Base-by-base conservation (phyloP, 2,113 vertebrate species). In the Melanotaenia duboulayi region DNA sequence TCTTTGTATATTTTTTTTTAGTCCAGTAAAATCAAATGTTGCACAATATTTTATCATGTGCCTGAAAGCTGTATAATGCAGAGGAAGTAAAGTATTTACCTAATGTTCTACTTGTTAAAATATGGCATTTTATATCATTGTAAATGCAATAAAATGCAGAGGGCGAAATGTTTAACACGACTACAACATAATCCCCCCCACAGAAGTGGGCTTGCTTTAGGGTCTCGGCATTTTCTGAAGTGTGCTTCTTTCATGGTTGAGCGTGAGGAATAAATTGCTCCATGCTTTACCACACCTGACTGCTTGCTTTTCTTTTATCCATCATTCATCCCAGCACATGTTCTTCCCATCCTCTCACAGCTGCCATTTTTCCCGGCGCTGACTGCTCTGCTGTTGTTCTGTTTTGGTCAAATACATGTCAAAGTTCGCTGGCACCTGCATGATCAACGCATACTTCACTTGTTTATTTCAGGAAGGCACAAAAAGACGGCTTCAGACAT, bases 391-490 rank as follows among this genome's bases (percentile, higher is more conserved):
- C 50, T 59, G 17, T 2, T 54, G 20, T 48, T 42, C 25, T 50
- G 11, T 52, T 32, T 4, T 22, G 52, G 17, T 78, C 35, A 37
- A 52, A 61, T 61, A 37, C 17, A 13, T 48, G 12, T 77, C 55
- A 23, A 48, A 28, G 1, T 55, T 58, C 22, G 52, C 52, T 24
- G 14, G 19, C 71, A 63, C 24, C 35, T 76, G 22, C 72, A 72
- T 85, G 57, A 81, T 44, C 63, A 24, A 65, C 75, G 54, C 73
- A 82, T 61, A 35, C 74, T 89, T 19, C 78, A 79, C 86, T 84
- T 90, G 44, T 90, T 94, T 92, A 73, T 92, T 93, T 90, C 84
- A 98, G 97, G 96, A 71, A 95, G 95, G 89, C 89, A 83, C 81
- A 95, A 91, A 90, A 95, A 94, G 86, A 84, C 93, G 42, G 51